Evolutionary conservation across 2,888 invertebrate species (phyloP), one percentile per base, ranked within the genome.

Genomic region (Allophyes oxyacanthae): DNA sequence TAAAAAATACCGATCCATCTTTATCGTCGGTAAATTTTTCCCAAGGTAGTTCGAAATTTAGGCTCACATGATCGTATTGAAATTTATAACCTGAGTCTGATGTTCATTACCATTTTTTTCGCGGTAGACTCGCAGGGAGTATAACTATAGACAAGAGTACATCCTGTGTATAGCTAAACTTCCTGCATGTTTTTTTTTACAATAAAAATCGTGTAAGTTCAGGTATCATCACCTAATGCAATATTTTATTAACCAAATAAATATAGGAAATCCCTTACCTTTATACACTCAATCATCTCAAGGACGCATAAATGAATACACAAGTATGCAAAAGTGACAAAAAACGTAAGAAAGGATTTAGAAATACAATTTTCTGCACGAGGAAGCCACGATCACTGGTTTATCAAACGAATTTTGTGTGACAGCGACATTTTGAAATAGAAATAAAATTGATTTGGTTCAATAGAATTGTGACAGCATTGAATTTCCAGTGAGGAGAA

Each of bases 311-410:
- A 73, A 78, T 74, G 68, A 66, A 74, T 72, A 78, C 44, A 52
- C 52, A 33, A 2, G 6, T 66, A 75, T 68, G 61, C 68, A 71
- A 76, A 77, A 78, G 20, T 20, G 20, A 20, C 20, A 20, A 20
- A 20, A 79, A 77, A 71, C 68, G 43, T 46, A 57, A 62, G 72
- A 42, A 68, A 41, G 80, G 84, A 84, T 85, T 85, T 82, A 69
- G 72, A 83, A 84, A 89, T 82, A 89, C 87, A 88, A 89, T 90
- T 90, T 90, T 87, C 87, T 88, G 79, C 85, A 78, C 78, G 79
- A 72, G 75, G 79, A 82, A 75, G 74, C 66, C 63, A 75, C 82
- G 83, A 87, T 84, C 84, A 79, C 75, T 77, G 81, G 78, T 82
- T 79, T 85, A 84, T 82, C 32, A 36, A 54, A 43, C 41, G 53